Conservation (phyloP, 2,113 vertebrate genomes). For the Dryoscopus gambensis region DNA sequence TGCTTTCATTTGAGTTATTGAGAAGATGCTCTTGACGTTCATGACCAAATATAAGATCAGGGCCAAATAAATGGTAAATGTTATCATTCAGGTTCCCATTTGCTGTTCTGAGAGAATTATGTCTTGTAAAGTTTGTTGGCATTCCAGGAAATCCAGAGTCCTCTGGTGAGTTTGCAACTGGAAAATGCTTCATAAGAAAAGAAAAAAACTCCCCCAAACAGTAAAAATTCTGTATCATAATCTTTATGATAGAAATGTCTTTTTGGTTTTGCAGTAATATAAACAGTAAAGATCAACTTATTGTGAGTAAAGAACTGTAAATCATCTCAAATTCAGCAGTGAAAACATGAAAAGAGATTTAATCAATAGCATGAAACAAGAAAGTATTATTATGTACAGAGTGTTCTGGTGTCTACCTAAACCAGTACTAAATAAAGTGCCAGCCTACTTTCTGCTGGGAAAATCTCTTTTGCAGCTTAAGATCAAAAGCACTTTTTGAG, state of each 20-base stretch:
- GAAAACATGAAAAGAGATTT: not conserved
- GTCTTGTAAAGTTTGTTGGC: slow-evolving; percentile 49
- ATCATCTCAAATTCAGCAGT: not conserved
- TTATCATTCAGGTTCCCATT: slow-evolving; percentile 58
- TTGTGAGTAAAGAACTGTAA: not conserved
- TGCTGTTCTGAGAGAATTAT: slow-evolving; percentile 61
- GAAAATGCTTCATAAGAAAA: slow-evolving; percentile 27
- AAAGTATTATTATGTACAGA: not conserved
- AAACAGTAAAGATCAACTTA: not conserved
- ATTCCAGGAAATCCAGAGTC: slow-evolving; percentile 66
- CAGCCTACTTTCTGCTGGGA: slow-evolving; percentile 14
- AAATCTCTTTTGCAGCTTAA: slow-evolving; percentile 48
- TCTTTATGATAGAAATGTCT: not conserved
- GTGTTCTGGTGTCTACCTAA: not conserved
- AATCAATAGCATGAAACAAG: not conserved
- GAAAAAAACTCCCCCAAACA: not conserved
- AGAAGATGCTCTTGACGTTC: slow-evolving; percentile 63
- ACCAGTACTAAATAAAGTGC: not conserved
- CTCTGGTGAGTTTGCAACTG: slow-evolving; percentile 33
- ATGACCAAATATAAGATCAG: slow-evolving; percentile 50
- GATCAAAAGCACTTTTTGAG: slow-evolving; percentile 39
- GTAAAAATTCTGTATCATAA: not conserved
- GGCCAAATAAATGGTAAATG: slow-evolving; percentile 53
- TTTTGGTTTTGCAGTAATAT: not conserved
- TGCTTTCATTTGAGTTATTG: slow-evolving; percentile 48